Evolutionary conservation across 2,113 vertebrate species (phyloP).

Genomic region (Corvus hawaiiensis): DNA sequence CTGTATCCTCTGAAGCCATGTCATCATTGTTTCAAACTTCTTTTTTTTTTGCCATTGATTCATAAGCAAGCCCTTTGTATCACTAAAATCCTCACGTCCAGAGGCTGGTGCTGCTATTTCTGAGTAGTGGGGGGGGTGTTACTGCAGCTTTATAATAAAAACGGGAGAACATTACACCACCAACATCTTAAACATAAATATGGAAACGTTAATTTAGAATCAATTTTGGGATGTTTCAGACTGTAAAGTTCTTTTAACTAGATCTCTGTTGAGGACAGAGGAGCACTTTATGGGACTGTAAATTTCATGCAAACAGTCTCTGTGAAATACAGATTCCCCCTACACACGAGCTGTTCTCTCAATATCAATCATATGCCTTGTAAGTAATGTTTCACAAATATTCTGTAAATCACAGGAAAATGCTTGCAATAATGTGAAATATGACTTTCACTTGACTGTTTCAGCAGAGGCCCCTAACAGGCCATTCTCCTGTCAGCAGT

Average conservation of each 20-base stretch:
- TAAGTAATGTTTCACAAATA: conserved; percentile 78
- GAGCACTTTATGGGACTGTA: conserved; percentile 74
- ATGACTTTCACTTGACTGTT: conserved; percentile 78
- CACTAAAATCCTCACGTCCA: background rate
- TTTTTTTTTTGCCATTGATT: background rate
- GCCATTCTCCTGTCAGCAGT: conserved; percentile 73
- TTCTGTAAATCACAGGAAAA: conserved; percentile 78
- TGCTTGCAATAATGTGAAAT: conserved; percentile 75
- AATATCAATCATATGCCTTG: conserved; percentile 68
- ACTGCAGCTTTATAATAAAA: conserved; percentile 64
- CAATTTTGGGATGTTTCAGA: conserved; percentile 76
- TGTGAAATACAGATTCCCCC: conserved; percentile 68
- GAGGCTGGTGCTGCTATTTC: background rate
- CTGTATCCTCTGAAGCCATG: background rate
- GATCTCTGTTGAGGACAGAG: conserved; percentile 71
- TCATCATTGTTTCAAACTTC: background rate
- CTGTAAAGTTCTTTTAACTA: conserved; percentile 81
- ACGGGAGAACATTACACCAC: conserved; percentile 41
- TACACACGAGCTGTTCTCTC: conserved; percentile 63
- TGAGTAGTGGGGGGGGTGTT: background rate
- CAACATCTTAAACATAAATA: conserved; percentile 69
- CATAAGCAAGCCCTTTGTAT: background rate
- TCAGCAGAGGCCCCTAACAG: conserved; percentile 68
- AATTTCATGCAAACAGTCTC: conserved; percentile 71
- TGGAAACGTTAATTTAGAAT: conserved; percentile 75